phyloP scores from a whole-genome alignment of 2,113 vertebrate species.

The Oncorhynchus nerka region DNA sequence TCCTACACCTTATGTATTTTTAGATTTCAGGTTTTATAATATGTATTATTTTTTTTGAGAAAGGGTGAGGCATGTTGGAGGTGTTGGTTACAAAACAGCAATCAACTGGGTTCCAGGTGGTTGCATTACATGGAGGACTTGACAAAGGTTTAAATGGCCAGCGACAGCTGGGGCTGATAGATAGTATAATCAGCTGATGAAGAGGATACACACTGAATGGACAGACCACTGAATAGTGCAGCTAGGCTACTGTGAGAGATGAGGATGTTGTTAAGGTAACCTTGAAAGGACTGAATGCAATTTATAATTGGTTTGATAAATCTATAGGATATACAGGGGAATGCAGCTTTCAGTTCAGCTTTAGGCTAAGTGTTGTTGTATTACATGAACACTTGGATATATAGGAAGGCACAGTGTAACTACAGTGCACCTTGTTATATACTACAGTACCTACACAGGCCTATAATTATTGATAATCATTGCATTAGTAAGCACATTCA shows the following conservation, averaged over 20 bases:
- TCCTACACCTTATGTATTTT: slow-evolving; percentile 28
- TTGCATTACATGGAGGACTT: slow-evolving; percentile 63
- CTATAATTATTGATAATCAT: too few relatives aligned
- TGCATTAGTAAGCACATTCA: too few relatives aligned
- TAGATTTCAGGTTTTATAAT: slow-evolving; percentile 32
- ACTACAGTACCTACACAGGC: neutral
- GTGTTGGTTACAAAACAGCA: slow-evolving; percentile 75
- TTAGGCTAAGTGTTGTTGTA: slow-evolving; percentile 22
- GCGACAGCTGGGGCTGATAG: slow-evolving; percentile 74
- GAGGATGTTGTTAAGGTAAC: slow-evolving; percentile 53
- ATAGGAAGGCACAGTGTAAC: neutral
- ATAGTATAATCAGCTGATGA: slow-evolving; percentile 78
- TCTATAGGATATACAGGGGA: slow-evolving; percentile 25
- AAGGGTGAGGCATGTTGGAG: slow-evolving; percentile 52
- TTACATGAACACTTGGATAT: neutral
- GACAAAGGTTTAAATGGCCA: slow-evolving; percentile 74
- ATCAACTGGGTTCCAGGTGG: slow-evolving; percentile 69
- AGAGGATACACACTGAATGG: slow-evolving; percentile 67
- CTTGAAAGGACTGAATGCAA: slow-evolving; percentile 62
- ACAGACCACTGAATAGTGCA: slow-evolving; percentile 55
- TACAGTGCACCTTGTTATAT: neutral
- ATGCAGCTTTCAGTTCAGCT: slow-evolving; percentile 22
- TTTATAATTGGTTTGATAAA: slow-evolving; percentile 48
- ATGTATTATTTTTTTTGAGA: slow-evolving; percentile 1
- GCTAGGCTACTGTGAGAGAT: slow-evolving; percentile 50